Percentiles rank a stretch among this genome's conserved stretches.
phyloP scores from a whole-genome alignment of 1,140 invertebrate genomes.

The Paramacrobiotus metropolitanus region DNA sequence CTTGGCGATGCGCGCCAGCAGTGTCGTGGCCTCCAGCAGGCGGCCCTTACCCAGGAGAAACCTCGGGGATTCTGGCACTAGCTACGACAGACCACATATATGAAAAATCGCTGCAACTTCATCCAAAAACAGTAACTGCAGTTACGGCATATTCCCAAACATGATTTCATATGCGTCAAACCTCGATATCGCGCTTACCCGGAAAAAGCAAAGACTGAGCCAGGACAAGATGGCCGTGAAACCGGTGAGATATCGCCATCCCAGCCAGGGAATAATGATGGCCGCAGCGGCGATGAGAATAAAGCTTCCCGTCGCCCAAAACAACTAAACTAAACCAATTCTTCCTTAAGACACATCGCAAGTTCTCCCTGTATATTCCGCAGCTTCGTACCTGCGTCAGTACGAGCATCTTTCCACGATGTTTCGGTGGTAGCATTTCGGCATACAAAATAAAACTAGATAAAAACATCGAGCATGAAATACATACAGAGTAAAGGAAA shows the following conservation, averaged over 20 bases:
- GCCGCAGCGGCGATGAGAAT: slow-evolving; percentile 70
- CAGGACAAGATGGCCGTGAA: slow-evolving; percentile 58
- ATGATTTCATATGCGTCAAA: too few relatives aligned
- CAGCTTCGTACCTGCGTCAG: slow-evolving; percentile 62
- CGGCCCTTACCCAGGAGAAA: slow-evolving; percentile 62
- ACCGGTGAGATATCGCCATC: slow-evolving; percentile 68
- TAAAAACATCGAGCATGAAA: too few relatives aligned
- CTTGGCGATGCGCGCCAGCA: slow-evolving; percentile 53
- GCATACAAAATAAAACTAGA: slow-evolving; percentile 78
- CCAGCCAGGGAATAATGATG: slow-evolving; percentile 67
- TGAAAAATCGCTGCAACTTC: too few relatives aligned
- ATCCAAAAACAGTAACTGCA: too few relatives aligned
- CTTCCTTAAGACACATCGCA: too few relatives aligned
- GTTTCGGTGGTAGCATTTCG: slow-evolving; percentile 79
- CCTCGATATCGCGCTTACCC: too few relatives aligned
- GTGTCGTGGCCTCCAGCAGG: slow-evolving; percentile 55
- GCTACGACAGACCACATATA: slow-evolving; percentile 33
- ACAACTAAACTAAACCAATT: slow-evolving; percentile 25
- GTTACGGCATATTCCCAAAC: too few relatives aligned
- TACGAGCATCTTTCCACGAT: slow-evolving; percentile 76
- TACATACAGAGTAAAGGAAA: too few relatives aligned
- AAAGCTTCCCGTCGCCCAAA: slow-evolving; percentile 81
- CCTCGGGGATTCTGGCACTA: slow-evolving; percentile 73
- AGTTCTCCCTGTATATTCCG: too few relatives aligned
- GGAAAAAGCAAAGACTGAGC: neutral